Evolutionary conservation across 2,888 invertebrate genomes (phyloP).

Genomic region (Pyrocoelia pectoralis): DNA sequence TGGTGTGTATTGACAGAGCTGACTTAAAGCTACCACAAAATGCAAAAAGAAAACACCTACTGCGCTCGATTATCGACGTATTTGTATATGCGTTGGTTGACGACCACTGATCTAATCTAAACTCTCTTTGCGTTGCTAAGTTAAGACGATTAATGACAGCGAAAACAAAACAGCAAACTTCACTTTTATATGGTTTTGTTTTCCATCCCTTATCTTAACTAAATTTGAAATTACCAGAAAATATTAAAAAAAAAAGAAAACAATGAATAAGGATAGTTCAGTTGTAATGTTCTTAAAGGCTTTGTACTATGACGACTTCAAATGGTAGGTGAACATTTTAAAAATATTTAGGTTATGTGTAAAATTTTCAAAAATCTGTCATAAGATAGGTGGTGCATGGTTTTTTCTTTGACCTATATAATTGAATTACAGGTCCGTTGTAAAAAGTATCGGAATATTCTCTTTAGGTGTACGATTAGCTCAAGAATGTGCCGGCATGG

Average conservation of each 20-base stretch:
- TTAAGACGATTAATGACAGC: too few relatives aligned
- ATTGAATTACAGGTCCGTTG: slow-evolving; percentile 72
- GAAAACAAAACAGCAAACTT: too few relatives aligned
- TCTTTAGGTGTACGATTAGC: slow-evolving; percentile 80
- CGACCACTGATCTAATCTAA: too few relatives aligned
- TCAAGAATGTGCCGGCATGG: slow-evolving; percentile 78
- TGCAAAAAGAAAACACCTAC: too few relatives aligned
- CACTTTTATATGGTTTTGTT: not conserved
- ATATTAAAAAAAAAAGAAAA: not conserved
- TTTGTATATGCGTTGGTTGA: too few relatives aligned
- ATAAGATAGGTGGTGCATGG: not conserved
- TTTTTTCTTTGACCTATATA: not conserved
- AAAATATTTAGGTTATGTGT: slow-evolving; percentile 25
- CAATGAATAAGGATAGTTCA: slow-evolving; percentile 67
- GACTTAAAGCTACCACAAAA: too few relatives aligned
- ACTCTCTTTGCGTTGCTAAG: too few relatives aligned
- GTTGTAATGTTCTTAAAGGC: slow-evolving; percentile 67
- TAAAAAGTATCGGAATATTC: slow-evolving; percentile 83
- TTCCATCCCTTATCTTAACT: not conserved
- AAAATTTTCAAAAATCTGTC: not conserved
- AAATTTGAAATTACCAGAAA: not conserved
- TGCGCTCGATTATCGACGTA: too few relatives aligned
- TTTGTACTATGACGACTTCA: slow-evolving; percentile 78
- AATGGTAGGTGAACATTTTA: slow-evolving; percentile 68
- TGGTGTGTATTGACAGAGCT: too few relatives aligned